Evolutionary conservation across 2,888 invertebrate genomes (phyloP).

Genomic region (Bibio marci): DNA sequence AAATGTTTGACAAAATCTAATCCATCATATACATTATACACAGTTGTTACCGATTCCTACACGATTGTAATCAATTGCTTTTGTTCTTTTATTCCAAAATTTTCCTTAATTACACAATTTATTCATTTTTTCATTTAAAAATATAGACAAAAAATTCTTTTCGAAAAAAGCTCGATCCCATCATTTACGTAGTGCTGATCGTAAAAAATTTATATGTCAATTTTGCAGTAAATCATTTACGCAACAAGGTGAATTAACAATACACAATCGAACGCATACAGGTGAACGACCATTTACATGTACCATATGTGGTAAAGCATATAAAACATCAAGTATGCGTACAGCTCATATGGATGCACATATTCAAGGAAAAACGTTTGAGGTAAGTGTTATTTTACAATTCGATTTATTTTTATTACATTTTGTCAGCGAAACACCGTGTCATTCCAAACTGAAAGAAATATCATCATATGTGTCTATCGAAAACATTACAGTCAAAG

Average conservation of each 20-base stretch:
- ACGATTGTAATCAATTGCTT: no score
- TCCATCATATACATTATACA: no score
- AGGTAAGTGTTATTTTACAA: no score
- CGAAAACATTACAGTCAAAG: no score
- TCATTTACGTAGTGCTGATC: constrained; percentile 5
- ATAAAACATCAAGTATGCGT: constrained; percentile 4
- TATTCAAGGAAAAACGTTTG: constrained; percentile 3
- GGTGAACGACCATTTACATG: constrained; percentile 18
- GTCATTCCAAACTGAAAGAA: no score
- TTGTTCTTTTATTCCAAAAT: no score
- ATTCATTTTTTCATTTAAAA: not conserved
- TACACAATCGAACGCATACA: constrained; percentile 86
- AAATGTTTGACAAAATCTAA: no score
- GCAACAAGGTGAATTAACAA: constrained; percentile 56
- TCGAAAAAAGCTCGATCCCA: constrained; percentile 7
- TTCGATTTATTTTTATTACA: no score
- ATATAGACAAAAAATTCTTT: constrained; percentile 9
- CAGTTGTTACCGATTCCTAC: no score
- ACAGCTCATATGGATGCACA: constrained; percentile 5
- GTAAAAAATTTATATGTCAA: constrained; percentile 6
- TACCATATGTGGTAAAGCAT: constrained; percentile 4
- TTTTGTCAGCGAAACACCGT: no score
- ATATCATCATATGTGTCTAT: no score
- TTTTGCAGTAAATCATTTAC: constrained; percentile 7
- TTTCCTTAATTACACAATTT: no score